Evolutionary conservation across 2,113 vertebrate species (phyloP), one percentile per base, ranked within the genome.

Genomic region (Typhlomys cinereus): DNA sequence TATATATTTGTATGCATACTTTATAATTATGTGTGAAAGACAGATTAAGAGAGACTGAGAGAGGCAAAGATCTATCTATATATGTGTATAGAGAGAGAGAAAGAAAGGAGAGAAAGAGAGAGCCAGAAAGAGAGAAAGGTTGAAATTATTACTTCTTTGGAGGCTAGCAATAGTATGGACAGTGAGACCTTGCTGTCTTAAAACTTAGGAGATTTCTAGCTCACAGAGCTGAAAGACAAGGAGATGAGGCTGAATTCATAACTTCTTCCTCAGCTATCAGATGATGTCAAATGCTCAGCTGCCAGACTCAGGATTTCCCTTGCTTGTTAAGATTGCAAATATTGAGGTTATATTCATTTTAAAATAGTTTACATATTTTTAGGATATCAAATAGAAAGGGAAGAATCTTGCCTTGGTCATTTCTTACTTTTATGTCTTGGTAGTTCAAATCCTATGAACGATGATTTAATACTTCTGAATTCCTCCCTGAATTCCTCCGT

Each of bases 401-500:
- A 78, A 75, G 41, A 75, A 41, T 11, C 1, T 13, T 73, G 74
- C 50, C 36, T 61, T 69, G 25, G 9, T 75, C 41, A 15, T 23
- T 34, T 78, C 52, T 29, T 31, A 44, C 54, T 79, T 67, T 89
- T 57, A 64, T 39, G 59, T 11, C 52, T 66, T 54, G 17, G 48
- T 17, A 36, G 18, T 67, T 57, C 74, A 44, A 79, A 44, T 64
- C 7, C 31, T 29, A 18, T 31, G 39, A 1, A 20, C 66, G 21
- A 23, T 44, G 27, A 36, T 18, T 36, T 21, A 31, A 10, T n/a
- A 52, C 34, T 61, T 61, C 34, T 15, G 50, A 14, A n/a, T 59
- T 29, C 27, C n/a, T 36, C 2, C 3, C 2, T 15, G 50, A 14
- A n/a, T 59, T 29, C 27, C n/a, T 36, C 2, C 3, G n/a, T 1